Evolutionary conservation across 2,888 invertebrate species (phyloP), one percentile per base, ranked within the genome.

Genomic region (Latrodectus elegans): DNA sequence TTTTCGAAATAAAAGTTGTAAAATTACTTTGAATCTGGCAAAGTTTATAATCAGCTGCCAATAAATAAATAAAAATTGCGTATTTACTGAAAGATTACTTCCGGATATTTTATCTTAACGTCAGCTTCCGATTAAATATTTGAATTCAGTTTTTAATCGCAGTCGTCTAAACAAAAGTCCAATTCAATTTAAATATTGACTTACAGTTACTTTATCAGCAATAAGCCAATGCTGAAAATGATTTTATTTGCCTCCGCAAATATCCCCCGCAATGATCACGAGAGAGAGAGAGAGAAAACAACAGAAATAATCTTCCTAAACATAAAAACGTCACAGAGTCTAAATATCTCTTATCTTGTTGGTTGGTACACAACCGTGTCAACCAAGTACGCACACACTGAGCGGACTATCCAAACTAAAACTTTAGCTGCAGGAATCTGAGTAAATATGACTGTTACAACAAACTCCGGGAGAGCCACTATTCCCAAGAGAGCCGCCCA

Each of bases 291-390:
- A 82, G 71, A 86, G 72, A 14, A 79, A 72, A 49, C 64, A 52
- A 67, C 12, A 77, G 15, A 26, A 77, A 55, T 52, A 85, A 14
- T 73, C 53, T 68, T 81, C 77, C 76, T 77, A 76, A 81, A 72
- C 68, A 77, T 77, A 73, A 81, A 87, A 55, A 87, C 81, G 86
- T 87, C 86, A 77, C 77, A 81, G 77, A 87, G 77, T 85, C 68
- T 80, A 85, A 85, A 85, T 80, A 85, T 79, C 79, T 72, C 60
- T 86, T 76, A 81, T 81, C 77, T 68, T 82, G 81, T 81, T 87
- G 81, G 81, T 73, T 65, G 52, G 86, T 77, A 87, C 86, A 87
- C 85, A 85, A 14, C 72, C 84, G 84, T 77, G 84, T 84, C 84
- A 85, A 79, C 84, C 55, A 17, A 75, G 53, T 53, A 52, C 84